phyloP scores from a whole-genome alignment of 2,888 invertebrate species.

The Scrobipalpa costella region DNA sequence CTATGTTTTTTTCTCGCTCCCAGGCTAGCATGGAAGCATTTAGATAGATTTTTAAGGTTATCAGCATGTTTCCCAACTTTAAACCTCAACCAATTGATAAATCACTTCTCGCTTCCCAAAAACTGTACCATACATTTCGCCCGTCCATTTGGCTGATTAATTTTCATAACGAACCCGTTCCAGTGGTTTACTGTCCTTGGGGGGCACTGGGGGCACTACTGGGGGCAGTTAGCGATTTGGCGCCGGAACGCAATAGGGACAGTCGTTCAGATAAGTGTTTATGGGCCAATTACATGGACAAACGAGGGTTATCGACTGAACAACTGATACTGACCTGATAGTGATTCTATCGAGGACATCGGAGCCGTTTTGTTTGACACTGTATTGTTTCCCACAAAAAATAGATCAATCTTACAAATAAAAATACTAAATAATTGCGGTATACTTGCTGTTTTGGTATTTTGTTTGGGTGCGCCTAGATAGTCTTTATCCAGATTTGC shows the following conservation, averaged over 20 bases:
- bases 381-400: too few species aligned
- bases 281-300: constrained; percentile 67
- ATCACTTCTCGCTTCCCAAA: background rate
- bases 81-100: background rate
- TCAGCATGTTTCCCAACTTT: background rate
- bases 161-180: constrained; percentile 10
- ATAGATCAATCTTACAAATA: too few species aligned
- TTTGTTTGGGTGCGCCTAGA: too few species aligned
- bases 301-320: constrained; percentile 53
- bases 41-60: background rate
- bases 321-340: constrained; percentile 4
- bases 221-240: constrained; percentile 55
- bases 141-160: constrained; percentile 11
- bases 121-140: background rate
- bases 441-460: too few species aligned
- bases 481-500: too few species aligned
- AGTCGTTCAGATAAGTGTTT: constrained; percentile 71
- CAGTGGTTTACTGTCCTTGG: background rate
- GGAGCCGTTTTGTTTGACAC: background rate
- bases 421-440: too few species aligned
- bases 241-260: constrained; percentile 52
- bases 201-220: constrained; percentile 32
- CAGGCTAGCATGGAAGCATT: too few species aligned
- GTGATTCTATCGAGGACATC: background rate
- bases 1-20: too few species aligned